Conservation (phyloP, 1,140 invertebrate genomes). For the Leptinotarsa undecemlineata region DNA sequence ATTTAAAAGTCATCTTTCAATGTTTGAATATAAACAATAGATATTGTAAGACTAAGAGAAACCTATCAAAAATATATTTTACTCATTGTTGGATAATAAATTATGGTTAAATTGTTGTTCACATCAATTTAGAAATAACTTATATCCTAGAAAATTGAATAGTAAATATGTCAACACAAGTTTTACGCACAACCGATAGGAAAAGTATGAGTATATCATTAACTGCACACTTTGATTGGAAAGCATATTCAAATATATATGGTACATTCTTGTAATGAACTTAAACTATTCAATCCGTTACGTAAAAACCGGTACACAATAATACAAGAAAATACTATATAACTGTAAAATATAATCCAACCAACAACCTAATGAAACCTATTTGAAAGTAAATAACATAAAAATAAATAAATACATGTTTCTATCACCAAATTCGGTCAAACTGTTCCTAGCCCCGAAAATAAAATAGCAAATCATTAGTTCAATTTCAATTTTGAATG, state of each 20-base stretch:
- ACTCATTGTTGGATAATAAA: too few relatives aligned
- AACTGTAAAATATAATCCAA: constrained; percentile 3
- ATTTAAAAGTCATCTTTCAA: too few relatives aligned
- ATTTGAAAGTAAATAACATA: constrained; percentile 29
- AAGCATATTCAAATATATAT: background rate
- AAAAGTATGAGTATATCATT: constrained; percentile 19
- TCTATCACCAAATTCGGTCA: constrained; percentile 7
- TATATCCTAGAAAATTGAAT: too few relatives aligned
- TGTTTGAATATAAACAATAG: too few relatives aligned
- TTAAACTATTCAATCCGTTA: background rate
- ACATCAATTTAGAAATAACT: constrained; percentile 3
- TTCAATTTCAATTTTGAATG: background rate
- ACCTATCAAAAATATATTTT: too few relatives aligned
- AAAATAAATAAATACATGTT: constrained; percentile 26
- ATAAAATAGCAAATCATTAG: background rate
- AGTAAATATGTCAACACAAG: constrained; percentile 24
- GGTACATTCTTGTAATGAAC: constrained; percentile 2
- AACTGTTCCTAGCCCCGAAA: background rate
- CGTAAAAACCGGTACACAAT: background rate
- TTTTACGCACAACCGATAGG: constrained; percentile 39
- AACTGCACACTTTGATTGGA: background rate
- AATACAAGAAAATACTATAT: background rate
- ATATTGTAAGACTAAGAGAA: too few relatives aligned
- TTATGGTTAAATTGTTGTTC: background rate
- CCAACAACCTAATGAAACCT: constrained; percentile 20